A percentile compares a stretch with the other conserved stretches of the same genome.
phyloP scores from a whole-genome alignment of 2,113 vertebrate genomes.

The Scytalopus superciliaris region DNA sequence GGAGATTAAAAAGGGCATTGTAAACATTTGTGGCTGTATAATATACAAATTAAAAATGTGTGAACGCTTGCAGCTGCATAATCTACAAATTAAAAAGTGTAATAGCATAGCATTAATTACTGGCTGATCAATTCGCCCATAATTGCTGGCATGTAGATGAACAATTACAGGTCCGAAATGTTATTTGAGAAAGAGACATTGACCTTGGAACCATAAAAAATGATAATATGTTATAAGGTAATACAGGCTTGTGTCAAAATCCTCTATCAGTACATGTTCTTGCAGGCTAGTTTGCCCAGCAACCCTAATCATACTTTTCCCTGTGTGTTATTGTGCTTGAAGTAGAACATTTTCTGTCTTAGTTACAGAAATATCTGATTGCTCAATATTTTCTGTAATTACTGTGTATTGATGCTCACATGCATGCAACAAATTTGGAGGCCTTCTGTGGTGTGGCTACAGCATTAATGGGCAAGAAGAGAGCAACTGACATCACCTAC shows the following conservation, averaged over 20 bases:
- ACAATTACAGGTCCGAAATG: conserved; percentile 82
- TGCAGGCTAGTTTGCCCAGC: conserved; percentile 13
- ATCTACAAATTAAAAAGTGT: conserved; percentile 87
- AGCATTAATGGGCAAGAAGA: background rate
- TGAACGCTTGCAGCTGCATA: conserved; percentile 83
- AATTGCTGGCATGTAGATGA: conserved; percentile 84
- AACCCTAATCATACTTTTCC: conserved; percentile 53
- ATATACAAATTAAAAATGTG: conserved; percentile 88
- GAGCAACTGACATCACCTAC: background rate
- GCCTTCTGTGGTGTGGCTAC: background rate
- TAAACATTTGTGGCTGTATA: conserved; percentile 89
- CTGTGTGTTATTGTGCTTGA: conserved; percentile 22
- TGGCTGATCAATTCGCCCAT: conserved; percentile 81
- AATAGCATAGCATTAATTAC: conserved; percentile 86
- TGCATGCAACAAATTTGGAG: no score
- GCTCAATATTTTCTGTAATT: background rate
- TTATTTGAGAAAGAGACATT: conserved; percentile 83
- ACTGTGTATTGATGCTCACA: background rate
- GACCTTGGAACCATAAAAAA: conserved; percentile 83
- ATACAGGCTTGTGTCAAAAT: conserved; percentile 71
- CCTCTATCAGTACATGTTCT: conserved; percentile 41
- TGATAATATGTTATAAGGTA: conserved; percentile 74
- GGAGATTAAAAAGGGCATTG: conserved; percentile 88
- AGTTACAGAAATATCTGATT: background rate
- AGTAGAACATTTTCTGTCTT: conserved; percentile 44